A percentile compares a stretch with the other conserved stretches of the same genome.
Conservation (phyloP, 2,888 invertebrate species). For the Leptothorax acervorum region DNA sequence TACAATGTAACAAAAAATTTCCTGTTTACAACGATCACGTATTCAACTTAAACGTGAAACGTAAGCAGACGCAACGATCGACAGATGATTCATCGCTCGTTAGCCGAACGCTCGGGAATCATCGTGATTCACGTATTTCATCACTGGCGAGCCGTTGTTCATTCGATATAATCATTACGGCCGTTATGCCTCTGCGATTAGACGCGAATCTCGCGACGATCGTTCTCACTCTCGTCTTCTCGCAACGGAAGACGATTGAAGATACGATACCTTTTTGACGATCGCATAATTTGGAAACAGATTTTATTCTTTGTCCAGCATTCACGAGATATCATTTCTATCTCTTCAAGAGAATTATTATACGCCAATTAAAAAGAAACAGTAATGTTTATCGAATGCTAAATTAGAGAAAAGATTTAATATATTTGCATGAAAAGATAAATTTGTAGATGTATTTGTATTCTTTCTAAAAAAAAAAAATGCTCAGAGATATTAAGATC, state of each 20-base stretch:
- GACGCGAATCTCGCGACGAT: background rate
- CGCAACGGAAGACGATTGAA: background rate
- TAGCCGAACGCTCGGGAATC: slow-evolving; percentile 22
- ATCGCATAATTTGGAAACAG: background rate
- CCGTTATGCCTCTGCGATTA: background rate
- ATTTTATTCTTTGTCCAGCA: background rate
- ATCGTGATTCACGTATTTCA: slow-evolving; percentile 61
- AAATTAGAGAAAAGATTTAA: background rate
- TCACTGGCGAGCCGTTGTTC: slow-evolving; percentile 34
- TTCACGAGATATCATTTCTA: background rate
- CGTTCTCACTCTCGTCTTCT: background rate
- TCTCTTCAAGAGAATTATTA: background rate
- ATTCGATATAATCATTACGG: slow-evolving; percentile 36
- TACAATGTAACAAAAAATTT: slow-evolving; percentile 81
- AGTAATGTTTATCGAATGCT: background rate
- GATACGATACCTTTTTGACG: background rate
- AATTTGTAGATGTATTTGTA: background rate
- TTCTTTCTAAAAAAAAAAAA: background rate
- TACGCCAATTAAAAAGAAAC: background rate
- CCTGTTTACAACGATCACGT: slow-evolving; percentile 11
- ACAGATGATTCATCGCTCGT: slow-evolving; percentile 46
- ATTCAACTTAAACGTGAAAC: slow-evolving; percentile 42
- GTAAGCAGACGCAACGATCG: slow-evolving; percentile 40
- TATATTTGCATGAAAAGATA: background rate
- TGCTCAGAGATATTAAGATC: background rate